Conservation (phyloP, 53 echinoderm and acorn worm genomes). For the Temnopleurus reevesii region DNA sequence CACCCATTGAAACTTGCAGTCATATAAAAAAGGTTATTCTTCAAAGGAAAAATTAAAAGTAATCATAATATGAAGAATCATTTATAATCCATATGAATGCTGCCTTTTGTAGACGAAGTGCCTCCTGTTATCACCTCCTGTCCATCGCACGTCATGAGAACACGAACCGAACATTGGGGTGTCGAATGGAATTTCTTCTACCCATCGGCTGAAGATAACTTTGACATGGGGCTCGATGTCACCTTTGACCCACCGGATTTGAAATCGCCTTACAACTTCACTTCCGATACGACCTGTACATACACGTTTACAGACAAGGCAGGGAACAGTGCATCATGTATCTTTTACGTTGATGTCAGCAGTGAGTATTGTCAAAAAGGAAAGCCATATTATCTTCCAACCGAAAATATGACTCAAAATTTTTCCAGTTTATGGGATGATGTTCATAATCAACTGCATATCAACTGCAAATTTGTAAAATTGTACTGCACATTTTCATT, state of each 20-base stretch:
- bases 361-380: slow-evolving; percentile 72
- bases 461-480: no score
- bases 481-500: no score
- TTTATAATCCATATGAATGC: neutral
- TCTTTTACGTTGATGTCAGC: slow-evolving; percentile 64
- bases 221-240: slow-evolving; percentile 56
- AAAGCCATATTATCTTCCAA: no score
- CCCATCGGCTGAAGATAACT: slow-evolving; percentile 78
- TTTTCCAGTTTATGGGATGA: no score
- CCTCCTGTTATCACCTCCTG: neutral
- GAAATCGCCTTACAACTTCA: slow-evolving; percentile 76
- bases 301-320: slow-evolving; percentile 70
- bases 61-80: no score
- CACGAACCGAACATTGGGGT: slow-evolving; percentile 20
- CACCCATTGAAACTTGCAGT: no score
- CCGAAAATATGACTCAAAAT: no score
- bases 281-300: slow-evolving; percentile 61
- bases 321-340: slow-evolving; percentile 61
- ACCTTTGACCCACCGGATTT: slow-evolving; percentile 66
- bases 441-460: no score
- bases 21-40: no score
- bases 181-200: slow-evolving; percentile 57
- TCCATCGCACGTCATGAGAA: neutral
- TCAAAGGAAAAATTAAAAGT: no score
- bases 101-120: neutral